Evolutionary conservation across 2,113 vertebrate species (phyloP).

Genomic region (Hydrolagus affinis): DNA sequence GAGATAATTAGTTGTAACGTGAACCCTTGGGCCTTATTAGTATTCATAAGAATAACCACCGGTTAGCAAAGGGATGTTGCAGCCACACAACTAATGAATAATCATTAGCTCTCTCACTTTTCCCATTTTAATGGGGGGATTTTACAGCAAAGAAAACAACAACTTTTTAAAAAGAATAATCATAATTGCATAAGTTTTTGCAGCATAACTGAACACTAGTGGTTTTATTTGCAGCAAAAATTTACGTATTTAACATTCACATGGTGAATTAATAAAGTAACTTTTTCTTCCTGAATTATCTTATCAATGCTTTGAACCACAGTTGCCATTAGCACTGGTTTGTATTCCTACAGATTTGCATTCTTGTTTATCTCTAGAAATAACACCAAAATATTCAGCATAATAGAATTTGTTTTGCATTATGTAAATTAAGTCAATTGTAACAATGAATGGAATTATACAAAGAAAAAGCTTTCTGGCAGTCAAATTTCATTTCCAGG

Average conservation of each 20-base stretch:
- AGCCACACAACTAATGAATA: constrained; percentile 7
- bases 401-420: not conserved
- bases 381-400: not conserved
- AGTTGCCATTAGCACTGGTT: no score
- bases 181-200: not conserved
- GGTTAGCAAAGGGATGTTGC: constrained; percentile 8
- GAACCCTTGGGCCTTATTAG: constrained; percentile 29
- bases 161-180: not conserved
- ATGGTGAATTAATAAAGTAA: no score
- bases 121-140: not conserved
- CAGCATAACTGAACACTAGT: no score
- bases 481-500: not conserved
- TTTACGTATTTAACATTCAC: no score
- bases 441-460: not conserved
- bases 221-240: no score
- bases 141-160: not conserved
- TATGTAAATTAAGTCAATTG: not conserved
- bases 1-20: constrained; percentile 19
- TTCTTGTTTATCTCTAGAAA: not conserved
- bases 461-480: not conserved
- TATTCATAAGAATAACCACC: constrained; percentile 29
- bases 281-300: no score
- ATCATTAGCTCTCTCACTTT: not conserved
- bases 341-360: no score
- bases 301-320: no score